phyloP scores from a whole-genome alignment of 2,888 invertebrate genomes.

The Aproaerema taeniolella region DNA sequence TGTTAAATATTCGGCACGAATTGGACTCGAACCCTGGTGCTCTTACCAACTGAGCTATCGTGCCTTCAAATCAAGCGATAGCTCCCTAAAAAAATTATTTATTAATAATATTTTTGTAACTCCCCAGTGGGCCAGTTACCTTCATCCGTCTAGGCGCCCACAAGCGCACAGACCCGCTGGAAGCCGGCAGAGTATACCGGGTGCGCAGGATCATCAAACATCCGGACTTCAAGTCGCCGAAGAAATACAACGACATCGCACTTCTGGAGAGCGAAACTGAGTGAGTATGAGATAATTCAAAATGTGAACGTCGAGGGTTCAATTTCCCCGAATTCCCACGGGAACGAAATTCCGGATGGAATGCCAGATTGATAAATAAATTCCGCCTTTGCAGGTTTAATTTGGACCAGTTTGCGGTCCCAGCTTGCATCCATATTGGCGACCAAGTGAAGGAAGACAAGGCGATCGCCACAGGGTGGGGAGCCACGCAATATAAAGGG shows the following conservation, averaged over 20 bases:
- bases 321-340: no score
- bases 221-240: slow-evolving; percentile 24
- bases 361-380: neutral
- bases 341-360: no score
- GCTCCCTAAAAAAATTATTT: no score
- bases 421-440: slow-evolving; percentile 41
- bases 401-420: slow-evolving; percentile 32
- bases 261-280: slow-evolving; percentile 27
- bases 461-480: slow-evolving; percentile 47
- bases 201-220: slow-evolving; percentile 22
- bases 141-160: slow-evolving; percentile 28
- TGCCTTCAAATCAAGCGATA: no score
- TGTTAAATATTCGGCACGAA: no score
- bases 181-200: slow-evolving; percentile 15
- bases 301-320: no score
- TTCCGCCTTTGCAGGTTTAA: slow-evolving; percentile 37
- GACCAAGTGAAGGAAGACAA: slow-evolving; percentile 18
- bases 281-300: slow-evolving; percentile 25
- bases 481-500: slow-evolving; percentile 25
- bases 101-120: no score
- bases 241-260: slow-evolving; percentile 35
- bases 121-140: slow-evolving; percentile 25
- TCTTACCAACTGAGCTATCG: no score
- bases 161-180: slow-evolving; percentile 26
- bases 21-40: no score